Evolutionary conservation across 2,888 invertebrate species (phyloP), one percentile per base, ranked within the genome.

Genomic region (Xestia rhomboidea): DNA sequence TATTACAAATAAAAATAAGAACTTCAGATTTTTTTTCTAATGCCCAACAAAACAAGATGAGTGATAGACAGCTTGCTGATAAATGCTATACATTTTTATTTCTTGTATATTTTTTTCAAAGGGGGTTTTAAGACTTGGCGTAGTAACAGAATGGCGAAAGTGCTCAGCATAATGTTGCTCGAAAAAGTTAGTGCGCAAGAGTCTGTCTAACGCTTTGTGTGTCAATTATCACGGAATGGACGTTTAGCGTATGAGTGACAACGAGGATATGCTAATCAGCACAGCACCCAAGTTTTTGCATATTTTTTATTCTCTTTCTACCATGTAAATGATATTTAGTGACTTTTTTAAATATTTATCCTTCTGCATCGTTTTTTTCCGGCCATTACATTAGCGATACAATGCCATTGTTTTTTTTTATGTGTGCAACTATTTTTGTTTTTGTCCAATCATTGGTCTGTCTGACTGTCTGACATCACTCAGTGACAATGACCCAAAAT

Each of bases 401-500:
- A 92, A 93, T 92, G 91, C 87, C 88, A 93, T 93, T 93, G 51
- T 91, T 92, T 92, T 74, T n/a, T 80, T 93, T 91, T 89, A 88
- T 81, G 82, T 67, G 85, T 87, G 84, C 88, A 88, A 83, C 87
- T 88, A 91, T 92, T 92, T 90, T 89, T 90, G 90, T 91, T 91
- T 90, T 89, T 91, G 93, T 90, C 90, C 91, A 91, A 93, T 92
- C 94, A 93, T 93, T 92, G 92, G 93, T 92, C 92, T 88, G 89
- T 74, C 84, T 87, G 91, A 88, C 95, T 87, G 91, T 88, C 94
- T 95, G 95, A 95, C 95, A 94, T 96, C 96, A 95, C 92, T 94
- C 94, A 90, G 94, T 89, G 95, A 95, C 96, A 96, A 94, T 90
- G 95, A 95, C 83, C 95, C 90, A 93, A 94, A 93, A 94, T 93